Evolutionary conservation across 2,888 invertebrate genomes (phyloP).

Genomic region (Campoletis raptor): DNA sequence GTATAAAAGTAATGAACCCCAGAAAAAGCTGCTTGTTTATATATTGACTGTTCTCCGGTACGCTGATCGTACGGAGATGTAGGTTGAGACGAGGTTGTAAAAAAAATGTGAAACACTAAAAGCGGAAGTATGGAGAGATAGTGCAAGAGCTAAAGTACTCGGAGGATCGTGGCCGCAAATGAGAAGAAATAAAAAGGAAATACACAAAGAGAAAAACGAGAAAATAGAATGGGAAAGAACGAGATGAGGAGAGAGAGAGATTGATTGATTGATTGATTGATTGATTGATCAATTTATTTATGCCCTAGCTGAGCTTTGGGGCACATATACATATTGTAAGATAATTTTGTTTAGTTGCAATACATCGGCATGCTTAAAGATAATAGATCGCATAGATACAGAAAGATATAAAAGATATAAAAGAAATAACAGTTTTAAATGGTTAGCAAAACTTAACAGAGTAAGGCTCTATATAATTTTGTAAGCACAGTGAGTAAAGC

Average conservation of each 20-base stretch:
- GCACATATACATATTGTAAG: too few species aligned
- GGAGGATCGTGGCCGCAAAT: slow-evolving; percentile 49
- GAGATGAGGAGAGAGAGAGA: background rate
- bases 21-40: slow-evolving; percentile 4
- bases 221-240: slow-evolving; percentile 13
- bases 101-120: slow-evolving; percentile 47
- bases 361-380: too few species aligned
- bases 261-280: too few species aligned
- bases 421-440: too few species aligned
- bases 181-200: slow-evolving; percentile 48
- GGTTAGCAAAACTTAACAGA: too few species aligned
- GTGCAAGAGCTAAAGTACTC: slow-evolving; percentile 40
- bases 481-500: too few species aligned
- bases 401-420: too few species aligned
- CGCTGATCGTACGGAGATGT: slow-evolving; percentile 26
- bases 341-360: too few species aligned
- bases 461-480: too few species aligned
- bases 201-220: slow-evolving; percentile 19
- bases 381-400: too few species aligned
- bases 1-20: background rate
- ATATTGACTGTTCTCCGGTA: slow-evolving; percentile 6
- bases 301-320: too few species aligned
- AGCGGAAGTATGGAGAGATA: slow-evolving; percentile 49
- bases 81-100: slow-evolving; percentile 37
- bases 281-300: too few species aligned